Base-by-base conservation (phyloP, 2,888 invertebrate species). In the Acleris sparsana region DNA sequence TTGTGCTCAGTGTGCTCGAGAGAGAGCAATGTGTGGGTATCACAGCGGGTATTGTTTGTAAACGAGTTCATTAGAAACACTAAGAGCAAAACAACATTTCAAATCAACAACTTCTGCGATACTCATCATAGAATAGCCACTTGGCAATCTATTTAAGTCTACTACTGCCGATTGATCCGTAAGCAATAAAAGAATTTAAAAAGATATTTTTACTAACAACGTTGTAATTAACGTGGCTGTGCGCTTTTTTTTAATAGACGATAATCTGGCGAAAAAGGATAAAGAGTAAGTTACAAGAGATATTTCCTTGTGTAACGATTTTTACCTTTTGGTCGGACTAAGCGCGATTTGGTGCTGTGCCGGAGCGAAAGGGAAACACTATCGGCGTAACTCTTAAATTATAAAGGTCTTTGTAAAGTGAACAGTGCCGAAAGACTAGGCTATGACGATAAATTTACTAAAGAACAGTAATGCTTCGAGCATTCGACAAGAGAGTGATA, bases 141-240 rank as follows among this genome's bases (percentile, higher is more conserved):
- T 22, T 22, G 22, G 3, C 22, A 22, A 22, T 22, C 44, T 65
- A 5, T 44, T 20, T 60, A 59, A 55, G 49, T 60, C 53, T 63
- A 22, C 5, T 49, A 51, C 65, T 65, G 60, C 55, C 60, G 60
- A 55, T 65, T 61, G 65, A 51, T 56, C 44, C 60, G 29, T 60
- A 56, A 65, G 65, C 65, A 65, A 65, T 65, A 65, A 56, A 65
- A 46, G 22, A 44, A 39, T 60, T 63, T 51, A 60, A 44, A 44
- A 57, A 16, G 20, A 44, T 58, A 58, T 63, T 64, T 64, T 64
- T 64, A 55, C 57, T 44, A 25, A 39, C 49, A 22, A 43, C 55
- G 51, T 57, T 57, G 46, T 52, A 49, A 60, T 55, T 33, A 56
- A 53, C 43, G 53, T 43, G 60, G 60, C 65, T 51, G 49, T 62